These are phyloP conservation scores for Cinara cedri DNA, from an alignment of 2,888 invertebrate genomes.

Conservation along the genomic window DNA sequence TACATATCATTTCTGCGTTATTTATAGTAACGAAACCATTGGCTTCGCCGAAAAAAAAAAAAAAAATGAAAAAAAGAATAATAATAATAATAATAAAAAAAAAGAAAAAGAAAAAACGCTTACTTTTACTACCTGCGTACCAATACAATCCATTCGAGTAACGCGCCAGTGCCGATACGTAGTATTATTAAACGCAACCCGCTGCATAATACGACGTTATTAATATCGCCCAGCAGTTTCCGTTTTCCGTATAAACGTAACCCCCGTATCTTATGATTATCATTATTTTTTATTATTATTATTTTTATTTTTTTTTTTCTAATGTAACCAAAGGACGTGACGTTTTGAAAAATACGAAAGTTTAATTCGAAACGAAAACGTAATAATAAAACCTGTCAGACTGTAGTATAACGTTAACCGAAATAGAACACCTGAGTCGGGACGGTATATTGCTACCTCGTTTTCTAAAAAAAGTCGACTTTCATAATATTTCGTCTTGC, in stretches of 20 bases:
- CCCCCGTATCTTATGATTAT: not conserved
- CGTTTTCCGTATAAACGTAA: constrained; percentile 4
- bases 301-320: not conserved
- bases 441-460: not conserved
- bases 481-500: too few relatives aligned
- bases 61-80: too few relatives aligned
- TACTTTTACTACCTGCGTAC: too few relatives aligned
- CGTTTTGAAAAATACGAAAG: constrained; percentile 41
- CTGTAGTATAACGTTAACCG: constrained; percentile 2
- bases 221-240: not conserved
- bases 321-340: not conserved
- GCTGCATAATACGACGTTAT: not conserved
- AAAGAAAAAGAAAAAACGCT: too few relatives aligned
- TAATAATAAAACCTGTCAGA: constrained; percentile 46
- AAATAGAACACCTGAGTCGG: constrained; percentile 29
- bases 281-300: too few relatives aligned
- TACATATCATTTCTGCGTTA: too few relatives aligned
- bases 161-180: not conserved
- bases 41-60: too few relatives aligned
- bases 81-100: too few relatives aligned
- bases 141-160: too few relatives aligned
- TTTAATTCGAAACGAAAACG: constrained; percentile 34
- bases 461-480: constrained; percentile 24
- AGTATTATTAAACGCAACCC: not conserved
- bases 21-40: too few relatives aligned